Percentiles rank a stretch among this genome's conserved stretches.
These are phyloP conservation scores for Rhinophrynus dorsalis DNA, from an alignment of 2,797 vertebrate species.

Conservation along the genomic window DNA sequence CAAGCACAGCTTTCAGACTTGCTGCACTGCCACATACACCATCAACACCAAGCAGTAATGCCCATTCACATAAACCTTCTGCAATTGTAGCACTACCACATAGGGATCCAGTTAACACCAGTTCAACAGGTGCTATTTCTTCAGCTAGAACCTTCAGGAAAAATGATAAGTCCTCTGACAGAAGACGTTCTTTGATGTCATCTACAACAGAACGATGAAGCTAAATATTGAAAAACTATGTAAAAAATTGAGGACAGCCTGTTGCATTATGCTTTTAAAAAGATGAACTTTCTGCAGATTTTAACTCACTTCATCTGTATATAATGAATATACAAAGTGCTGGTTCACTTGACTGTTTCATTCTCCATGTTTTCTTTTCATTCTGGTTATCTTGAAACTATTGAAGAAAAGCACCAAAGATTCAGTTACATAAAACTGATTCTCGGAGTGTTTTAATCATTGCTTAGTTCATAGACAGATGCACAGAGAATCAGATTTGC, in stretches of 20 bases:
- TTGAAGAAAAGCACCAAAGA: conserved; percentile 65
- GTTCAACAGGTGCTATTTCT: conserved; percentile 45
- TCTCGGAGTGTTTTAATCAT: background rate
- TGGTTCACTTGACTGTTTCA: conserved; percentile 88
- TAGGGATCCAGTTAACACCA: background rate
- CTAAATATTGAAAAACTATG: background rate
- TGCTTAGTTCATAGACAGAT: conserved; percentile 15
- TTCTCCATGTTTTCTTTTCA: conserved; percentile 40
- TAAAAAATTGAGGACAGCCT: conserved; percentile 32
- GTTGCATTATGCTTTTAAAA: conserved; percentile 58
- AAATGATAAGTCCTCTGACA: conserved; percentile 59
- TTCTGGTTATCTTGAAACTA: conserved; percentile 45
- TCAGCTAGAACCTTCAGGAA: conserved; percentile 57
- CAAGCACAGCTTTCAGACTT: conserved; percentile 53
- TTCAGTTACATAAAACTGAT: conserved; percentile 40
- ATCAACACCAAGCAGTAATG: conserved; percentile 47
- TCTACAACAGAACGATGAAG: conserved; percentile 79
- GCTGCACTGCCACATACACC: conserved; percentile 42
- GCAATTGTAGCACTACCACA: conserved; percentile 29
- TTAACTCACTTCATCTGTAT: conserved; percentile 54
- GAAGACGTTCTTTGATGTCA: conserved; percentile 58
- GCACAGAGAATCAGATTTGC: conserved; percentile 44
- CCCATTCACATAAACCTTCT: conserved; percentile 30
- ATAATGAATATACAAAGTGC: conserved; percentile 83
- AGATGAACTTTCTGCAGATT: conserved; percentile 48